Percentiles rank a stretch among this genome's conserved stretches.
phyloP scores from a whole-genome alignment of 2,888 invertebrate species.

The Gymnosoma rotundatum region DNA sequence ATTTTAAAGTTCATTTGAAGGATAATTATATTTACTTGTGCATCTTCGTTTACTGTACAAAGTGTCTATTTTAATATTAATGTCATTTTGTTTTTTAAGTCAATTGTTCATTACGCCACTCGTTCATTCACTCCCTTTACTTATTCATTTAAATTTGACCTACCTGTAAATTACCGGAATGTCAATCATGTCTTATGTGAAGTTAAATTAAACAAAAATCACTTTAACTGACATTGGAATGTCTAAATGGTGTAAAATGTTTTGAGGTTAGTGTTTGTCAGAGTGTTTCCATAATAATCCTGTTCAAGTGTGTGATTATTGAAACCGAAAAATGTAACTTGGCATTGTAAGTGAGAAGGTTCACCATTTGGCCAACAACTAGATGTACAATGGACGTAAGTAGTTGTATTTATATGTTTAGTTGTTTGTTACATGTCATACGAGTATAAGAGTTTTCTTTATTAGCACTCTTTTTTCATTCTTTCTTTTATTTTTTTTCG shows the following conservation, averaged over 20 bases:
- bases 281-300: constrained; percentile 31
- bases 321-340: constrained; percentile 9
- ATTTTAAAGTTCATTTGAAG: no score
- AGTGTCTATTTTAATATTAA: neutral
- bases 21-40: no score
- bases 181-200: constrained; percentile 55
- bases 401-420: neutral
- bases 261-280: neutral
- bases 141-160: constrained; percentile 24
- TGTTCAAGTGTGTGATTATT: constrained; percentile 18
- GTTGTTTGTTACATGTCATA: constrained; percentile 21
- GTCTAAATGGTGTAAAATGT: constrained; percentile 29
- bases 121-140: neutral
- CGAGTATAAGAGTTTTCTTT: neutral
- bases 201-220: constrained; percentile 58
- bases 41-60: neutral
- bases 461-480: constrained; percentile 8
- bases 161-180: constrained; percentile 24
- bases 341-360: neutral
- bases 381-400: neutral
- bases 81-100: no score
- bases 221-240: constrained; percentile 54
- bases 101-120: neutral
- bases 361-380: constrained; percentile 14
- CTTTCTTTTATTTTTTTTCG: neutral